Evolutionary conservation across 1,140 invertebrate species (phyloP), one percentile per base, ranked within the genome.

Genomic region (Pogonus chalceus): DNA sequence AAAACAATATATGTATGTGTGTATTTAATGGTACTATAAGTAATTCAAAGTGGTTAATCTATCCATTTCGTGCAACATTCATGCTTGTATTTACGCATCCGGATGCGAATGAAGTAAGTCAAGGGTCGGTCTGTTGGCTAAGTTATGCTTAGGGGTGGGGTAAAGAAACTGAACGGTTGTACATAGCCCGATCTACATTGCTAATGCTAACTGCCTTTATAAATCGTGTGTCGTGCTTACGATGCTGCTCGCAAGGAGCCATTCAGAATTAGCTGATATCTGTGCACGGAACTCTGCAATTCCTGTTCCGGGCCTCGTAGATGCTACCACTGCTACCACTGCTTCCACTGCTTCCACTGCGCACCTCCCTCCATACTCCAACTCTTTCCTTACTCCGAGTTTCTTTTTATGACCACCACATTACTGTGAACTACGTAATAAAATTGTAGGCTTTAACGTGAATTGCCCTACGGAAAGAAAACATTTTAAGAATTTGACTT

Each of bases 161-260:
- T 43, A 18, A 43, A 3, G 37, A 16, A 31, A 31, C 18, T 9
- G 37, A 18, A 4, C 4, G 37, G 3, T 43, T 43, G 37, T 43
- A 43, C 37, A 43, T 16, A 31, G 7, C 37, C 37, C 18, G 37
- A 43, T 43, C 37, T 43, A 43, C 37, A 43, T 43, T 43, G 37
- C 37, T 43, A 43, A 43, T 43, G 37, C 37, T 43, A 43, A 43
- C 37, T 43, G 37, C 37, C 37, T 16, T 43, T 43, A 43, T 43
- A 43, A 43, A 43, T 43, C 37, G 37, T 43, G 18, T 43, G 37
- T 43, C 37, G 37, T 16, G 18, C 37, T 10, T 4, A 16, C 9
- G 37, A 9, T 12, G 37, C 37, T 9, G 3, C 37, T 31, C 26
- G 14, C 26, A 31, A 31, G 26, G 14, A 31, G 14, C n/a, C 37